These are phyloP conservation scores for Pammene fasciana DNA, from an alignment of 2,888 invertebrate species.

Conservation along the genomic window DNA sequence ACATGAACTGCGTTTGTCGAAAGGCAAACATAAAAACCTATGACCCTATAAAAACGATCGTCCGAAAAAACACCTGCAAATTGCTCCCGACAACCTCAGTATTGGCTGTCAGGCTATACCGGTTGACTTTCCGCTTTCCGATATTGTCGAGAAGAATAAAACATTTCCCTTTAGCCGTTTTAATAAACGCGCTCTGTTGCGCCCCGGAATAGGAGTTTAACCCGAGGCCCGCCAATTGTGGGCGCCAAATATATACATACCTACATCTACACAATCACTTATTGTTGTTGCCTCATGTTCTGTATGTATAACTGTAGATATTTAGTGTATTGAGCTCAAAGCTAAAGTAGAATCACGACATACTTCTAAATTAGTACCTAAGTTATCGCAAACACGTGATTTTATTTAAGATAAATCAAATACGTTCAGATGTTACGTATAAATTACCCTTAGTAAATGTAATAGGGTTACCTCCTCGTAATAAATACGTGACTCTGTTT, in stretches of 20 bases:
- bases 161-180: slow-evolving; percentile 42
- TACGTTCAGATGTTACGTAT: neutral
- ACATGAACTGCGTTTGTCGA: slow-evolving; percentile 13
- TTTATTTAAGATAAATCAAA: neutral
- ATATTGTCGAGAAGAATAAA: slow-evolving; percentile 42
- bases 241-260: slow-evolving; percentile 44
- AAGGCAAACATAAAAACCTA: slow-evolving; percentile 36
- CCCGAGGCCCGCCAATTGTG: slow-evolving; percentile 47
- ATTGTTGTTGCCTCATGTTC: neutral
- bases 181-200: slow-evolving; percentile 46
- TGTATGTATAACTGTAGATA: neutral
- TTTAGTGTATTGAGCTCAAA: neutral
- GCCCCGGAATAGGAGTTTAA: slow-evolving; percentile 48
- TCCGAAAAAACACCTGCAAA: slow-evolving; percentile 41
- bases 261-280: slow-evolving; percentile 4
- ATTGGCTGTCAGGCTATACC: slow-evolving; percentile 41
- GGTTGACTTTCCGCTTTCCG: slow-evolving; percentile 26
- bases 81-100: slow-evolving; percentile 40
- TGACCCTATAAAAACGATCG: slow-evolving; percentile 35
- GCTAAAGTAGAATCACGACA: neutral
- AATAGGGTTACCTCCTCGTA: neutral
- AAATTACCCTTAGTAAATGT: too few species aligned
- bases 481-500: neutral
- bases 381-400: too few species aligned
- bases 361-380: neutral